These are phyloP conservation scores for Eumeta japonica DNA, from an alignment of 1,140 invertebrate genomes.

Conservation along the genomic window DNA sequence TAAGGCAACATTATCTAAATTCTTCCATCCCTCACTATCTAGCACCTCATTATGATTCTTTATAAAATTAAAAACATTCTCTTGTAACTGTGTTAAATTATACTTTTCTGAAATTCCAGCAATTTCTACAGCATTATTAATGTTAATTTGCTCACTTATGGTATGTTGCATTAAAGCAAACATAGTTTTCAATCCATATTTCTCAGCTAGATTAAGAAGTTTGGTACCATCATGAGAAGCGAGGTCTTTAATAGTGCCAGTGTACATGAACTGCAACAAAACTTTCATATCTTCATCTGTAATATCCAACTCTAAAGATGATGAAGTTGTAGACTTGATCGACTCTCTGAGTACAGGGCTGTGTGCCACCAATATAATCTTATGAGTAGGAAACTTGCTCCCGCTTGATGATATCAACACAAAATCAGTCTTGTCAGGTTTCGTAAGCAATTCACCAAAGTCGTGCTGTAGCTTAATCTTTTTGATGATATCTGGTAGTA, in stretches of 20 bases:
- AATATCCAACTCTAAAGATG: constrained; percentile 22
- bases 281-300: constrained; percentile 25
- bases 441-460: constrained; percentile 17
- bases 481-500: constrained; percentile 20
- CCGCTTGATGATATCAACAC: constrained; percentile 19
- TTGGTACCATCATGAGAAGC: constrained; percentile 17
- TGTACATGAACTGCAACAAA: constrained; percentile 35
- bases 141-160: constrained; percentile 21
- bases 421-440: constrained; percentile 28
- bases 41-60: constrained; percentile 26
- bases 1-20: constrained; percentile 28
- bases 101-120: constrained; percentile 32
- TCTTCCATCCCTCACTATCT: constrained; percentile 29
- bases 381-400: constrained; percentile 26
- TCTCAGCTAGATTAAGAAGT: constrained; percentile 24
- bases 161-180: constrained; percentile 16
- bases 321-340: constrained; percentile 16
- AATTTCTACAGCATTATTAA: constrained; percentile 33
- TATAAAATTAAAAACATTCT: constrained; percentile 26
- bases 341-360: constrained; percentile 26
- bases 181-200: constrained; percentile 28
- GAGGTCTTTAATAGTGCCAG: constrained; percentile 28
- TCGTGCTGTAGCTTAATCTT: constrained; percentile 27
- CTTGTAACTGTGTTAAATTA: constrained; percentile 22
- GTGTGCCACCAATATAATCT: constrained; percentile 28